Percentiles rank a stretch among this genome's conserved stretches.
Conservation (phyloP, 1,140 invertebrate species). For the Bathynomus jamesi region DNA sequence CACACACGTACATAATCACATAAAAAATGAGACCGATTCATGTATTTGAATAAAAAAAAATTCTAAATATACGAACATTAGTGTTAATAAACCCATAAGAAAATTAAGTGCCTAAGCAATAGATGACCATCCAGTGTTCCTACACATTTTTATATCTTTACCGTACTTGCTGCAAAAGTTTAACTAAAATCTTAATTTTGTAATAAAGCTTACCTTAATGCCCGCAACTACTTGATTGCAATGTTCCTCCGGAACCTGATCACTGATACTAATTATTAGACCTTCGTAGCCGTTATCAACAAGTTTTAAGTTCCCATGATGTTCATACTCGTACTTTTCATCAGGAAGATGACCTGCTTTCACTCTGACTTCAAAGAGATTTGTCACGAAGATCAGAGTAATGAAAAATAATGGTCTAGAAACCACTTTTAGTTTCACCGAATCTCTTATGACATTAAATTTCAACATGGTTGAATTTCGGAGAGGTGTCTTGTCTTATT, state of each 20-base stretch:
- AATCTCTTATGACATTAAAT: neutral
- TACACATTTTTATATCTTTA: too few species aligned
- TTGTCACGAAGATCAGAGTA: neutral
- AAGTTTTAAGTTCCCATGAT: neutral
- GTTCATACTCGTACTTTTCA: neutral
- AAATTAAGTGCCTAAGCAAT: too few species aligned
- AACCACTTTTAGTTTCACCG: neutral
- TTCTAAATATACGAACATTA: too few species aligned
- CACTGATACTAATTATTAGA: neutral
- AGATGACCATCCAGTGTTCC: too few species aligned
- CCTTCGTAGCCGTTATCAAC: slow-evolving; percentile 2
- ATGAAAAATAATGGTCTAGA: neutral
- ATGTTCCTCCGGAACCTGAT: slow-evolving; percentile 4
- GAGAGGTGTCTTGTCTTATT: neutral
- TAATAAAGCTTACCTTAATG: neutral
- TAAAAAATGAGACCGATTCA: too few species aligned
- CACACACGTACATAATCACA: too few species aligned
- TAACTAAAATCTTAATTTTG: neutral
- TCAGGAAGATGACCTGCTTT: neutral
- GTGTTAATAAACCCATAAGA: too few species aligned
- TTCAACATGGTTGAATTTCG: neutral
- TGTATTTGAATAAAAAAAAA: too few species aligned
- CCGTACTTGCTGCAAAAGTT: too few species aligned
- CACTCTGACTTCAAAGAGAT: neutral
- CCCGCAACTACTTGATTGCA: slow-evolving; percentile 4